Evolutionary conservation across 1,140 invertebrate genomes (phyloP).

Genomic region (Trichonephila inaurata): DNA sequence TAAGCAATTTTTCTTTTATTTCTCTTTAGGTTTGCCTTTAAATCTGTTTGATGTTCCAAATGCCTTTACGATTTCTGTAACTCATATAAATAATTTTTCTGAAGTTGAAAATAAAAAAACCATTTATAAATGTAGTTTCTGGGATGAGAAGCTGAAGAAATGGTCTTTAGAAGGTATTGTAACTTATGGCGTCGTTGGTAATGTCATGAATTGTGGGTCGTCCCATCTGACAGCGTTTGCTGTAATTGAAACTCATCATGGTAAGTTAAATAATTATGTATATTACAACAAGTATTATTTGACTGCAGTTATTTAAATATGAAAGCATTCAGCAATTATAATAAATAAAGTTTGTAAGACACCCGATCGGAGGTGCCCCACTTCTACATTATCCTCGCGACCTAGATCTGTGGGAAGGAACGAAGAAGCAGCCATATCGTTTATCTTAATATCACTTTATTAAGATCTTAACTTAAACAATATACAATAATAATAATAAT

Average conservation of each 20-base stretch:
- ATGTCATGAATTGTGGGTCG: conserved; percentile 75
- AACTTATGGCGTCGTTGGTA: conserved; percentile 64
- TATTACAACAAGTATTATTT: no score
- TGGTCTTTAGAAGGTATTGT: conserved; percentile 75
- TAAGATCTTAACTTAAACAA: no score
- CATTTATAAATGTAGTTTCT: conserved; percentile 74
- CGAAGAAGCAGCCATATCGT: no score
- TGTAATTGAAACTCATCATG: conserved; percentile 65
- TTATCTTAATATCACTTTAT: no score
- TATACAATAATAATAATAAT: no score
- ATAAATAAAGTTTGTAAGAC: no score
- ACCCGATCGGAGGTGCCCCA: no score
- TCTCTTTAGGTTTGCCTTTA: conserved; percentile 41
- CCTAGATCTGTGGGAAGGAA: no score
- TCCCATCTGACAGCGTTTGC: conserved; percentile 77
- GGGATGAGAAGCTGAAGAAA: conserved; percentile 55
- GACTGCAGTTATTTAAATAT: no score
- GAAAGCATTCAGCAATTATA: no score
- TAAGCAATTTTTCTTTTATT: no score
- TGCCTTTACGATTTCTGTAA: conserved; percentile 67
- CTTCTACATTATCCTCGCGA: no score
- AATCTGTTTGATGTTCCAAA: conserved; percentile 63
- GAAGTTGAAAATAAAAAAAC: conserved; percentile 32
- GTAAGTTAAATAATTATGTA: not conserved
- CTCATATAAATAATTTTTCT: conserved; percentile 68